Evolutionary conservation across 2,888 invertebrate genomes (phyloP), one percentile per base, ranked within the genome.

Genomic region (Diaprepes abbreviatus): DNA sequence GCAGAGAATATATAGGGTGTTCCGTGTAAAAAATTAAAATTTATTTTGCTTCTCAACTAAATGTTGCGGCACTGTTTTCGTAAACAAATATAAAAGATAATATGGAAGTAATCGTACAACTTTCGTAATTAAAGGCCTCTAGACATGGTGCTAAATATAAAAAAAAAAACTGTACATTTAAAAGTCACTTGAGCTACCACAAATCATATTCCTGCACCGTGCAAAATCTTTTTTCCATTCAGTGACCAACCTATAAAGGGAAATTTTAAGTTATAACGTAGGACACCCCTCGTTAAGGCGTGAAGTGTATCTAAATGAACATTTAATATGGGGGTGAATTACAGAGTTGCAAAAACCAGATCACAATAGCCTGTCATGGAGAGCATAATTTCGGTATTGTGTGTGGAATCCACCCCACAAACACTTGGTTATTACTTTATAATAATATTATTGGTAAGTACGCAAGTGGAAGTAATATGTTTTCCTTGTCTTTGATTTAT

Each of bases 251-350:
- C 12, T 14, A 50, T 21, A 55, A 55, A 36, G 16, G 17, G 2
- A 50, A 31, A 17, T 43, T 43, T 43, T 43, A 19, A 19, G 40
- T 43, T 43, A 19, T 19, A 19, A 31, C 17, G 24, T n/a, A 2
- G 59, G 14, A 28, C 21, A 52, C 28, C 62, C 68, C 57, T 55
- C 70, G 68, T 70, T 72, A 71, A 75, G 75, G 72, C 72, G 73
- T 76, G 76, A 79, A 79, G 77, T 78, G 78, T 79, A 75, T 76
- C 79, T 78, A 83, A 83, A 83, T 83, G 83, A 82, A 80, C 83
- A 83, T 83, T 83, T 82, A 83, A 83, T 83, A 77, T 54, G 77
- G 79, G 81, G 80, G 80, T 77, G 77, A 74, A 76, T 79, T 79
- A 80, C 78, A 76, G 54, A 52, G 48, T 50, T 43, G 58, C 48